A percentile compares a stretch with the other conserved stretches of the same genome.
Evolutionary conservation across 2,797 vertebrate species (phyloP).

Genomic region (Phalanger gymnotis): DNA sequence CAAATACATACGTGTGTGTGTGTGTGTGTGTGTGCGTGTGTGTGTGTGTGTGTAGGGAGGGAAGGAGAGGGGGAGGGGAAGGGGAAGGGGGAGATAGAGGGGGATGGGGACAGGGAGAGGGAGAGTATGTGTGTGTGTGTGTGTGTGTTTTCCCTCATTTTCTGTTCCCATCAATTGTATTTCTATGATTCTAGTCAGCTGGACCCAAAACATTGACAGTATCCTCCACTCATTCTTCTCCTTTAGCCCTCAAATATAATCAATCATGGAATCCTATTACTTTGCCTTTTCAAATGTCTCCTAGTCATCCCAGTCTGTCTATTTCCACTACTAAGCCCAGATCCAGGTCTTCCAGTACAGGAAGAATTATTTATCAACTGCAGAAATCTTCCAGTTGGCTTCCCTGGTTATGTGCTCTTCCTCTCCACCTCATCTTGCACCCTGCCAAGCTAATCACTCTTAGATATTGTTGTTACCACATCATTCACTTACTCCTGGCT

Average conservation of each 20-base stretch:
- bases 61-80: too few relatives aligned
- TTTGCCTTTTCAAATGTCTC: background rate
- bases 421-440: background rate
- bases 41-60: too few relatives aligned
- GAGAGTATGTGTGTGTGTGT: too few relatives aligned
- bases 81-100: too few relatives aligned
- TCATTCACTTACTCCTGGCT: background rate
- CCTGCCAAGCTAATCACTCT: background rate
- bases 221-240: background rate
- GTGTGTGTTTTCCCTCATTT: background rate
- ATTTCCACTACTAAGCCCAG: background rate
- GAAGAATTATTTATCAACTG: background rate
- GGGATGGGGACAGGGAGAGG: too few relatives aligned
- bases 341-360: background rate
- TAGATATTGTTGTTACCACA: background rate
- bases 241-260: background rate
- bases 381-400: background rate
- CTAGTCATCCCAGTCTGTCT: background rate
- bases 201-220: background rate
- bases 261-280: background rate
- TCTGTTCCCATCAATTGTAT: background rate
- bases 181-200: background rate
- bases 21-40: background rate
- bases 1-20: too few relatives aligned
- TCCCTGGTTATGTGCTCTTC: background rate